phyloP scores from a whole-genome alignment of 2,113 vertebrate genomes.

The Stigmatopora argus region DNA sequence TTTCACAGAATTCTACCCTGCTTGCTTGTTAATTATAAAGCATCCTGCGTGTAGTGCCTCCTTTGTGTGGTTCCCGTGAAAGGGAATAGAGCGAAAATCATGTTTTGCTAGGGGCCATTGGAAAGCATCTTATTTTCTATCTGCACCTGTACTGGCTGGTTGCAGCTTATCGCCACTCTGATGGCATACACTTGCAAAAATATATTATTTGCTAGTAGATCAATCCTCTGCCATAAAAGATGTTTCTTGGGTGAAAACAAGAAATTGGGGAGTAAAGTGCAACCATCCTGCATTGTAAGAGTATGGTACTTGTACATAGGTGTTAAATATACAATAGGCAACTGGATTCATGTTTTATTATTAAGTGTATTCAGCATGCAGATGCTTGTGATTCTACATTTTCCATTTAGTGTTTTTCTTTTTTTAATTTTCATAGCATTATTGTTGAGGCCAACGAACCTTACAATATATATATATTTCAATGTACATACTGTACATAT shows the following conservation, averaged over 20 bases:
- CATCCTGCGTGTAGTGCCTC: constrained; percentile 38
- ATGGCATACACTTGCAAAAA: constrained; percentile 50
- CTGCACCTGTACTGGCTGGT: constrained; percentile 43
- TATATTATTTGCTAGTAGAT: constrained; percentile 57
- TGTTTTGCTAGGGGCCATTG: constrained; percentile 45
- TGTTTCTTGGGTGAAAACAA: not conserved
- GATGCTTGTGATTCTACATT: not conserved
- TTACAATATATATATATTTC: no score
- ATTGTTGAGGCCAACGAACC: no score
- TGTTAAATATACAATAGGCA: not conserved
- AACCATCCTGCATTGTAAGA: not conserved
- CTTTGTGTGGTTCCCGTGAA: constrained; percentile 30
- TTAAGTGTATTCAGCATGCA: constrained; percentile 29
- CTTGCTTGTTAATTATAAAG: constrained; percentile 62
- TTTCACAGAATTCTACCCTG: constrained; percentile 43
- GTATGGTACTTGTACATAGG: not conserved
- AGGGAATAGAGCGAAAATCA: constrained; percentile 28
- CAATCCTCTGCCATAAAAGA: constrained; percentile 29
- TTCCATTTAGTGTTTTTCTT: not conserved
- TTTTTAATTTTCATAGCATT: no score
- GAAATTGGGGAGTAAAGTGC: not conserved
- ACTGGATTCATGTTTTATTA: not conserved
- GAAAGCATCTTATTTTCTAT: constrained; percentile 50
- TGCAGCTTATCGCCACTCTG: constrained; percentile 49
- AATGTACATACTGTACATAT: no score